Evolutionary conservation across 2,888 invertebrate species (phyloP).

Genomic region (Tinea semifulvella): DNA sequence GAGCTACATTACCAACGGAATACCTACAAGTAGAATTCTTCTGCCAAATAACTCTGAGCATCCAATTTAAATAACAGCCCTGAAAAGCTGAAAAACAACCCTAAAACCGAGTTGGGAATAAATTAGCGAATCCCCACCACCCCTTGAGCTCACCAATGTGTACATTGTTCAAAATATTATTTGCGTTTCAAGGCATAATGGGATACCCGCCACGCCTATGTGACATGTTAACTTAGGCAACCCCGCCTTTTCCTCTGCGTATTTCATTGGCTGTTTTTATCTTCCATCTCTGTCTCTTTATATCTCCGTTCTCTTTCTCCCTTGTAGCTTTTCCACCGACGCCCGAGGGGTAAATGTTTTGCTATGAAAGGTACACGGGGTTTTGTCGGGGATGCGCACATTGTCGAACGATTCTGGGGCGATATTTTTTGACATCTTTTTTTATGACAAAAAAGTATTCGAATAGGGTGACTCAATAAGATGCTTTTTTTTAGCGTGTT

Average conservation of each 20-base stretch:
- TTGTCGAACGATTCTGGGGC: constrained; percentile 44
- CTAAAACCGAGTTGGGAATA: constrained; percentile 66
- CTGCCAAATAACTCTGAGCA: constrained; percentile 58
- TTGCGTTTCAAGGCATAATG: constrained; percentile 73
- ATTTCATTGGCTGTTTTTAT: constrained; percentile 38
- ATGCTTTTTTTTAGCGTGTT: constrained; percentile 40
- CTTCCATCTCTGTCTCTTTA: constrained; percentile 29
- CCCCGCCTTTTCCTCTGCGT: constrained; percentile 41
- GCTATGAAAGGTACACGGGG: constrained; percentile 66
- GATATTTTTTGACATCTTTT: constrained; percentile 60
- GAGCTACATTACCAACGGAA: constrained; percentile 11
- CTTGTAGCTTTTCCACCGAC: constrained; percentile 59
- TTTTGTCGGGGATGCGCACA: constrained; percentile 52
- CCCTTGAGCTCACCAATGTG: constrained; percentile 63
- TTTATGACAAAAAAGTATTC: constrained; percentile 57
- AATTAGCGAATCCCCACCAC: constrained; percentile 54
- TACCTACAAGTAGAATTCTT: constrained; percentile 24
- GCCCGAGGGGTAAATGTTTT: constrained; percentile 67
- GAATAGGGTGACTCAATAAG: constrained; percentile 63
- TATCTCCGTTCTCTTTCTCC: constrained; percentile 28
- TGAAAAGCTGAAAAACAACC: constrained; percentile 67
- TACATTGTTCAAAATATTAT: constrained; percentile 79
- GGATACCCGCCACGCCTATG: constrained; percentile 62
- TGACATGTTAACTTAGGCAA: constrained; percentile 64
- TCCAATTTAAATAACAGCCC: constrained; percentile 67